Base-by-base conservation (phyloP, 2,113 vertebrate genomes). In the Myodes glareolus region DNA sequence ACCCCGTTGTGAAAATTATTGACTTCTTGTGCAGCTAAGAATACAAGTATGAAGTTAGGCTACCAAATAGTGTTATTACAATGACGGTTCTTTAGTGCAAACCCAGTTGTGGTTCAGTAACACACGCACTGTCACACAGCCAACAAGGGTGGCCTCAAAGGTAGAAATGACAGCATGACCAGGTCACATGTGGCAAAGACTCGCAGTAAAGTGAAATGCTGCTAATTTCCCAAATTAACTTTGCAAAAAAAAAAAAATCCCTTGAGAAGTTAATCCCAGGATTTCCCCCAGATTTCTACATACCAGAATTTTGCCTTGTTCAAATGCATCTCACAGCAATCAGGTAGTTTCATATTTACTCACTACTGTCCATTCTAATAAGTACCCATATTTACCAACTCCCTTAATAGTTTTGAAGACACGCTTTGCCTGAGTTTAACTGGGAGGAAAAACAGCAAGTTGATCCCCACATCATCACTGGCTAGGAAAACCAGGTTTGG, bases 1-100 rank as follows among this genome's bases (percentile, higher is more conserved):
- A 98, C 97, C 98, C 98, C 97, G 91, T 96, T 98, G 97, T 98
- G 98, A 98, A 98, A 98, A 98, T 98, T 98, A 98, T 90, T 95
- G 98, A 98, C 97, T 98, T 86, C 98, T 97, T 98, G 98, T 98
- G 98, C 98, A 98, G 96, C 96, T 97, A 97, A 97, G 97, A 97
- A 98, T 96, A 98, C 97, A 98, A 91, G 94, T 96, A 98, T 97
- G 98, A 99, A 98, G 98, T 98, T 98, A 98, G 97, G 98, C 98
- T 98, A 98, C 98, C 97, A 97, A 96, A 98, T 98, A 98, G 98
- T 98, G 98, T 98, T 97, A 98, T 98, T 98, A 99, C 97, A 98
- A 97, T 97, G 97, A 98, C 97, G 98, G 82, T 97, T 98, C 98
- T 97, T 94, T 98, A 98, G 98, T 98, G 98, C 98, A 98, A 98